Percentiles rank a stretch among this genome's conserved stretches.
phyloP scores from a whole-genome alignment of 2,797 vertebrate genomes.

The Urocyon cinereoargenteus region DNA sequence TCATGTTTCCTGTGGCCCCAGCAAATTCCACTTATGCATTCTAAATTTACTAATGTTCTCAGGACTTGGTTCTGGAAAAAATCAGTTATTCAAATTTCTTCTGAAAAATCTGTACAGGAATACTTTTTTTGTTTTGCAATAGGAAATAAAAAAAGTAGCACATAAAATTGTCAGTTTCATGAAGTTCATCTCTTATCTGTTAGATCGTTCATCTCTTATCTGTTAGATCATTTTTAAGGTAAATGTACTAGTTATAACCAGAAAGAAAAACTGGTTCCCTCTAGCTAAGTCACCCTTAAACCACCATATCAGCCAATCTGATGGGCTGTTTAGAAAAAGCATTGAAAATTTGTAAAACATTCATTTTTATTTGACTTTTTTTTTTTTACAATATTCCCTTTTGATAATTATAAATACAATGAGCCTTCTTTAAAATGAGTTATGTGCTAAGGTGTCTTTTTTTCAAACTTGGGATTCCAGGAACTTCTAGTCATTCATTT shows the following conservation, averaged over 20 bases:
- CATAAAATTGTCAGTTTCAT: neutral
- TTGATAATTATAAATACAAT: constrained; percentile 65
- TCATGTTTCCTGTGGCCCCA: neutral
- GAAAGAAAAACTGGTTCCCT: neutral
- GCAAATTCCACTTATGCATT: constrained; percentile 13
- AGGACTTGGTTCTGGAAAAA: neutral
- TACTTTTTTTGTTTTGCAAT: neutral
- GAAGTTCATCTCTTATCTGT: neutral
- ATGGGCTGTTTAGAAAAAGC: neutral
- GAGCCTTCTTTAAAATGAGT: constrained; percentile 42
- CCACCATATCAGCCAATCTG: neutral
- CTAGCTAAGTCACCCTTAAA: neutral
- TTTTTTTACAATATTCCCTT: neutral
- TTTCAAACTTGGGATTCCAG: constrained; percentile 64
- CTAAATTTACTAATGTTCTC: neutral
- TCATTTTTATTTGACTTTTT: constrained; percentile 39
- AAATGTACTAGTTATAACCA: constrained; percentile 5
- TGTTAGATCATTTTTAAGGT: neutral
- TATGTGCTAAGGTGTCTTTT: constrained; percentile 55
- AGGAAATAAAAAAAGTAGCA: neutral
- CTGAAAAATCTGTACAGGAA: neutral
- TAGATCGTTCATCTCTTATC: neutral
- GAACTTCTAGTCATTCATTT: constrained; percentile 64
- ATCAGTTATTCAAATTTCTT: neutral
- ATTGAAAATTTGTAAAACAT: neutral